These are phyloP conservation scores for Myxocyprinus asiaticus DNA, from an alignment of 2,113 vertebrate species.

Conservation along the genomic window DNA sequence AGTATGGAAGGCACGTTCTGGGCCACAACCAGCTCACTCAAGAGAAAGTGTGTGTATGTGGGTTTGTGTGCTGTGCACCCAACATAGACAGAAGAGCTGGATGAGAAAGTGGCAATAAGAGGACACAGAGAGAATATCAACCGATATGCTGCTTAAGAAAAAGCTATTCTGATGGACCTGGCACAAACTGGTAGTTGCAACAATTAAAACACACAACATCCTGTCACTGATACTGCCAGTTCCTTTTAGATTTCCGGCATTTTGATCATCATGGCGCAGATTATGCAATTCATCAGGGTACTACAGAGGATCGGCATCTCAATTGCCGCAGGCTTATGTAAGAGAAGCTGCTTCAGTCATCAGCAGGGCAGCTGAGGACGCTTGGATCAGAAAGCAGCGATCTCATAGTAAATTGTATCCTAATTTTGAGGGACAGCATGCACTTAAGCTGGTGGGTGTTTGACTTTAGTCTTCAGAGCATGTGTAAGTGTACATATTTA, in stretches of 20 bases:
- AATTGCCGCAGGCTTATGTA: neutral
- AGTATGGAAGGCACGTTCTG: neutral
- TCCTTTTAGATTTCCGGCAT: too few relatives aligned
- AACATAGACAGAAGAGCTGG: neutral
- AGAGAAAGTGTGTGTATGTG: neutral
- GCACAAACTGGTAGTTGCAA: too few relatives aligned
- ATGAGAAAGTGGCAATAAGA: neutral
- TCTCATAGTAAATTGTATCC: neutral
- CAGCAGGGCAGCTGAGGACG: neutral
- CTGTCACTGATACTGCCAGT: too few relatives aligned
- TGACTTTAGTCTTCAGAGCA: neutral
- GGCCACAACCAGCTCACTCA: conserved; percentile 13
- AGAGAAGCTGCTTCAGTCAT: neutral
- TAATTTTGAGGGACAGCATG: neutral
- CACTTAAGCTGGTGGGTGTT: neutral
- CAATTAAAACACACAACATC: too few relatives aligned
- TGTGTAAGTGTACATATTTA: neutral
- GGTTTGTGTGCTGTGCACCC: neutral
- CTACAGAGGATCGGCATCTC: too few relatives aligned
- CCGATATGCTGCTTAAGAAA: conserved; percentile 20
- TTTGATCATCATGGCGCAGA: conserved; percentile 2
- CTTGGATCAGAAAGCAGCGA: too few relatives aligned
- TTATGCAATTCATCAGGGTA: neutral
- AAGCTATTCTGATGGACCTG: conserved; percentile 9
- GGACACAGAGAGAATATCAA: neutral